These are phyloP conservation scores for Leuciscus idus DNA, from an alignment of 2,113 vertebrate genomes.

Conservation along the genomic window DNA sequence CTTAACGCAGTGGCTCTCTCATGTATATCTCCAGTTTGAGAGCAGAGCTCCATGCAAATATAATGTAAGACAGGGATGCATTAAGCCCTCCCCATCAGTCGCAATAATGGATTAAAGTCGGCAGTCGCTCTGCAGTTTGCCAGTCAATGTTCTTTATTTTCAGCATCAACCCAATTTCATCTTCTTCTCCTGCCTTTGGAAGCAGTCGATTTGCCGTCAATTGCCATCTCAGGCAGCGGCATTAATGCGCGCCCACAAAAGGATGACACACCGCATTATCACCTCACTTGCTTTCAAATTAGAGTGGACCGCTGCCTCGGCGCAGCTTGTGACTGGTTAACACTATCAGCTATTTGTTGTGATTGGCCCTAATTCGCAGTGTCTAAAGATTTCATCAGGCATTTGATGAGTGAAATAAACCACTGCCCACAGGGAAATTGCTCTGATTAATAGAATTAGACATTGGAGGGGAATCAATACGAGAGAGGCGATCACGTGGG, in stretches of 20 bases:
- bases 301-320: slow-evolving; percentile 81
- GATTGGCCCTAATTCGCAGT: slow-evolving; percentile 83
- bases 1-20: slow-evolving; percentile 60
- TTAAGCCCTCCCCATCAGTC: slow-evolving; percentile 86
- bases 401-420: slow-evolving; percentile 89
- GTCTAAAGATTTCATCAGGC: slow-evolving; percentile 89
- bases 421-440: slow-evolving; percentile 87
- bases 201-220: slow-evolving; percentile 87
- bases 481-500: slow-evolving; percentile 67
- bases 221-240: slow-evolving; percentile 81
- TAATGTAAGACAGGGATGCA: slow-evolving; percentile 80
- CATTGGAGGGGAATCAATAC: slow-evolving; percentile 75
- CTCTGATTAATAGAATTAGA: slow-evolving; percentile 83
- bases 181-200: slow-evolving; percentile 78
- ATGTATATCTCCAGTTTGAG: slow-evolving; percentile 49
- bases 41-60: slow-evolving; percentile 66
- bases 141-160: slow-evolving; percentile 89
- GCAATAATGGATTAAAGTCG: slow-evolving; percentile 91
- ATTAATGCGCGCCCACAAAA: slow-evolving; percentile 96
- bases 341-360: slow-evolving; percentile 82
- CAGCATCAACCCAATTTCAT: slow-evolving; percentile 75
- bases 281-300: slow-evolving; percentile 92
- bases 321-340: slow-evolving; percentile 89
- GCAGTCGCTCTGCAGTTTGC: slow-evolving; percentile 81
- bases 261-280: slow-evolving; percentile 83